Conservation (phyloP, 2,113 vertebrate species). For the Osmerus eperlanus region DNA sequence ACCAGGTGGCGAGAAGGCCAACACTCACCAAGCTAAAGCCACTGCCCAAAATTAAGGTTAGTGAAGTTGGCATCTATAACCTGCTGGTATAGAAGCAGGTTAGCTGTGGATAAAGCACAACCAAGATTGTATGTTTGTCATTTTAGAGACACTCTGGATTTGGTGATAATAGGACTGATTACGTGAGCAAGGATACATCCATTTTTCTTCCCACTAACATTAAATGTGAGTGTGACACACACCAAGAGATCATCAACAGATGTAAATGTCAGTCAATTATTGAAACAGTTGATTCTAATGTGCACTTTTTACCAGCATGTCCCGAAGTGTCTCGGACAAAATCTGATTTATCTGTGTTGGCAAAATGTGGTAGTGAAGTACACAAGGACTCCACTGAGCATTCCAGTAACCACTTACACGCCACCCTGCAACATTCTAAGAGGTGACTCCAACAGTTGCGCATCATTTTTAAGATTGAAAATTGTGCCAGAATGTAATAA, state of each 20-base stretch:
- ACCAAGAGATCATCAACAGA: too few species aligned
- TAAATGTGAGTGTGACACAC: too few species aligned
- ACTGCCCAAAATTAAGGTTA: not conserved
- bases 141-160: not conserved
- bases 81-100: not conserved
- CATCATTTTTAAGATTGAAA: too few species aligned
- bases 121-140: not conserved
- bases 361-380: not conserved
- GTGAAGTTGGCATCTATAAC: not conserved
- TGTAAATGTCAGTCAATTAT: too few species aligned
- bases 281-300: too few species aligned
- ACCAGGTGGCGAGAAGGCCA: not conserved
- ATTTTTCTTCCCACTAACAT: not conserved
- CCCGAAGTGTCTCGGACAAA: not conserved
- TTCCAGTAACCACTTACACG: too few species aligned
- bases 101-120: not conserved
- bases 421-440: too few species aligned
- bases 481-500: too few species aligned
- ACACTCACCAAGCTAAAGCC: slow-evolving; percentile 3
- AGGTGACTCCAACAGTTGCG: too few species aligned
- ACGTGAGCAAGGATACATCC: not conserved
- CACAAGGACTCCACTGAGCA: not conserved
- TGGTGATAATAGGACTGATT: not conserved
- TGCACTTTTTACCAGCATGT: not conserved
- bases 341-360: not conserved